Percentiles rank a stretch among this genome's conserved stretches.
phyloP scores from a whole-genome alignment of 1,140 invertebrate genomes.

The Prorops nasuta region DNA sequence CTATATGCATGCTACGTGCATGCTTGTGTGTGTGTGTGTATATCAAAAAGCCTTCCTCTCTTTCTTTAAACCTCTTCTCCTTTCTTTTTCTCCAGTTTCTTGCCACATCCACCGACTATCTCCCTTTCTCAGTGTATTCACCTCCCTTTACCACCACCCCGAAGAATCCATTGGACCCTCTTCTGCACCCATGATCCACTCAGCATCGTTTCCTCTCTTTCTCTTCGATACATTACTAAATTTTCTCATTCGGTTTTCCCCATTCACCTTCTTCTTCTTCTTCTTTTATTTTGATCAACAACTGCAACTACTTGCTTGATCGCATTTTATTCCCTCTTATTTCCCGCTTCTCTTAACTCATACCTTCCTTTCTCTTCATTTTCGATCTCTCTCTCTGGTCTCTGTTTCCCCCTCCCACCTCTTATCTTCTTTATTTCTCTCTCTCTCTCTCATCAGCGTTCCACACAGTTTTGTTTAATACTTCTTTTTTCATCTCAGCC shows the following conservation, averaged over 20 bases:
- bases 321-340: slow-evolving; percentile 13
- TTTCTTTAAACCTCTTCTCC: slow-evolving; percentile 22
- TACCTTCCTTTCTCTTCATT: slow-evolving; percentile 6
- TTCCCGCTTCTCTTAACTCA: slow-evolving; percentile 16
- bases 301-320: too few relatives aligned
- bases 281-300: too few relatives aligned
- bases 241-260: slow-evolving; percentile 10
- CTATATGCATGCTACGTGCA: too few relatives aligned
- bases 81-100: too few relatives aligned
- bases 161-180: too few relatives aligned
- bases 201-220: slow-evolving; percentile 25
- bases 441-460: neutral
- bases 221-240: too few relatives aligned
- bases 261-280: too few relatives aligned
- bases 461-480: slow-evolving; percentile 1
- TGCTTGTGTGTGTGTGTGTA: too few relatives aligned
- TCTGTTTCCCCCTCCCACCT: slow-evolving; percentile 17
- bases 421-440: slow-evolving; percentile 1
- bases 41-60: slow-evolving; percentile 33
- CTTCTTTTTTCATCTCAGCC: too few relatives aligned
- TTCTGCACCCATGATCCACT: slow-evolving; percentile 11
- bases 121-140: neutral
- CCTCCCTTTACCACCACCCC: too few relatives aligned
- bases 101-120: neutral
- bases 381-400: slow-evolving; percentile 2